These are phyloP conservation scores for Paramisgurnus dabryanus DNA, from an alignment of 2,113 vertebrate species.

Conservation along the genomic window DNA sequence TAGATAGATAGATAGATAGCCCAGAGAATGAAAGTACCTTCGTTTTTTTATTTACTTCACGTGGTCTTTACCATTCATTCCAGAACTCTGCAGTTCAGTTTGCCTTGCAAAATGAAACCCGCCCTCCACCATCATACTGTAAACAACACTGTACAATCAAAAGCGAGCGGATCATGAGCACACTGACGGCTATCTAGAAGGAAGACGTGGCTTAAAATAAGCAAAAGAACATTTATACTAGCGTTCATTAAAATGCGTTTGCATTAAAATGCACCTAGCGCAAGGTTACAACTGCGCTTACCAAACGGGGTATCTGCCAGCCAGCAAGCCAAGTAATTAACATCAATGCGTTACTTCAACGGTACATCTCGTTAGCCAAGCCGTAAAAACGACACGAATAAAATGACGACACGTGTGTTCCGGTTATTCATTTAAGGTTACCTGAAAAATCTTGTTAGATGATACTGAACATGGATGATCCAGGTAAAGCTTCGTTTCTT, in stretches of 20 bases:
- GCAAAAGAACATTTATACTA: neutral
- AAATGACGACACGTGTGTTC: neutral
- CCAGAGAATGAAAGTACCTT: no score
- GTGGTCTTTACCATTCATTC: neutral
- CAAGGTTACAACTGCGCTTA: neutral
- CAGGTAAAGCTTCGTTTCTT: conserved; percentile 18
- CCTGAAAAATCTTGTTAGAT: neutral
- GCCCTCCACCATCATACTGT: conserved; percentile 16
- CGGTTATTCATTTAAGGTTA: neutral
- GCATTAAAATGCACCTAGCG: neutral
- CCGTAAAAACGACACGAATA: no score
- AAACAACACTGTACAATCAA: conserved; percentile 42
- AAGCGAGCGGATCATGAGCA: neutral
- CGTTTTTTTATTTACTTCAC: no score
- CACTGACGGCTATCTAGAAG: neutral
- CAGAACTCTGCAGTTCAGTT: neutral
- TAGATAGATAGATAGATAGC: no score
- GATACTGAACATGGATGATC: conserved; percentile 12
- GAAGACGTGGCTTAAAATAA: neutral
- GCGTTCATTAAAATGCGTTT: neutral
- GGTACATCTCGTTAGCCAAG: neutral
- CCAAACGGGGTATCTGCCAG: neutral
- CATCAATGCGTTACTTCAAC: neutral
- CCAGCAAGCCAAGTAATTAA: neutral
- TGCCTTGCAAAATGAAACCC: conserved; percentile 29